Percentiles rank a stretch among this genome's conserved stretches.
Conservation (phyloP, 2,888 invertebrate species). For the Teinopalpus imperialis region DNA sequence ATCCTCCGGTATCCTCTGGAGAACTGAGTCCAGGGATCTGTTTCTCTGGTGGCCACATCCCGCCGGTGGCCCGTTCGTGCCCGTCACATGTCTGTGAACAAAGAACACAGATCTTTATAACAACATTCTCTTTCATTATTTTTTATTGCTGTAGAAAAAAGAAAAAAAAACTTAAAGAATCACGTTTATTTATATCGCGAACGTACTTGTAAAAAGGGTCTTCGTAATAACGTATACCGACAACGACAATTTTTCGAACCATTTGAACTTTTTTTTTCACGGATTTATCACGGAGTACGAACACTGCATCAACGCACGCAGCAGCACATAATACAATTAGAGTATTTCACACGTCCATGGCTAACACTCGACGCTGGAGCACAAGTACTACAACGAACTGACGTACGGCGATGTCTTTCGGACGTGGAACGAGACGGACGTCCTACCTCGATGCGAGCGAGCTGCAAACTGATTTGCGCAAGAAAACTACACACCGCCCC, state of each 20-base stretch:
- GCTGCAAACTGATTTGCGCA: constrained; percentile 44
- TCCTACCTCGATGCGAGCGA: constrained; percentile 40
- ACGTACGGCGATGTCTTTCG: constrained; percentile 20
- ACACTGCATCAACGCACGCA: constrained; percentile 35
- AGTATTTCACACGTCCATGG: constrained; percentile 53
- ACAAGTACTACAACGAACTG: constrained; percentile 54
- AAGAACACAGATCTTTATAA: constrained; percentile 34
- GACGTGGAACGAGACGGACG: constrained; percentile 40
- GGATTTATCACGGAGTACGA: constrained; percentile 40
- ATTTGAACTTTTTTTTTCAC: constrained; percentile 57
- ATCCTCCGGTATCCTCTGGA: constrained; percentile 93
- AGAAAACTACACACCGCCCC: constrained; percentile 49
- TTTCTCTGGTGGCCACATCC: constrained; percentile 91
- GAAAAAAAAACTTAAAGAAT: no score
- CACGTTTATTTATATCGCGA: constrained; percentile 21
- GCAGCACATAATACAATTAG: constrained; percentile 48
- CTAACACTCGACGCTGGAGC: constrained; percentile 47
- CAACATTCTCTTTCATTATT: no score
- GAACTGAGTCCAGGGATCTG: constrained; percentile 93
- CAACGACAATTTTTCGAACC: constrained; percentile 75
- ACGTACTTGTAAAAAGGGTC: constrained; percentile 76
- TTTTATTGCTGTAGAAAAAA: no score
- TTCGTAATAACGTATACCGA: constrained; percentile 72
- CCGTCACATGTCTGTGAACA: constrained; percentile 75
- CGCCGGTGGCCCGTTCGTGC: constrained; percentile 68